Base-by-base conservation (phyloP, 1,140 invertebrate genomes). In the Paralvinella palmiformis region DNA sequence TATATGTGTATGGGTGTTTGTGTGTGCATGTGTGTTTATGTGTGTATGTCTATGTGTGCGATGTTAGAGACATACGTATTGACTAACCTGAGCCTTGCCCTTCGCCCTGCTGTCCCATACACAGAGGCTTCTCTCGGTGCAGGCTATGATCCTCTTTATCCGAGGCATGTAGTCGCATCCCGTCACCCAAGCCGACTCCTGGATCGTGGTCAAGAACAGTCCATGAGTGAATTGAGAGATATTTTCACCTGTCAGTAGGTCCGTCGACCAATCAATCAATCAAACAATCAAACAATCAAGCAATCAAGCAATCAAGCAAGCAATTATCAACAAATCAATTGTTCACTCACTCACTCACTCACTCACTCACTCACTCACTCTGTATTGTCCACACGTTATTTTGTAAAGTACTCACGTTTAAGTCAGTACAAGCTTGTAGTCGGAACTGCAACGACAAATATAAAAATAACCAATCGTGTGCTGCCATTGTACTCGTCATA, bases 21-120 rank as follows among this genome's bases (percentile, higher is more conserved):
- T 52, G 17, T 15, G n/a, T 52, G 1, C 20, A 29, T 52, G 7
- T 20, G 48, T 24, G 15, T 17, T n/a, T 24, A 29, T 52, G 48
- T 52, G 48, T 15, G n/a, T 52, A 22, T 20, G 17, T 52, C 6
- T 52, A 29, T 20, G 17, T 52, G n/a, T n/a, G n/a, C n/a, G n/a
- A n/a, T n/a, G 48, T 15, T 22, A 27, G 48, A 7, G 15, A n/a
- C n/a, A n/a, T n/a, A n/a, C n/a, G n/a, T n/a, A 52, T 52, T 3
- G 7, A 52, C 62, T 24, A 57, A 79, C 77, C 73, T 76, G 73
- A 50, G 69, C 71, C 66, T 79, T 78, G 7, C 75, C 77, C 53
- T 78, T 79, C n/a, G 72, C 71, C 52, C 77, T 63, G 65, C 72
- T 74, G 65, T 80, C 78, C 76, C 75, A 79, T 3, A 80, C 68